Evolutionary conservation across 2,113 vertebrate species (phyloP), one percentile per base, ranked within the genome.

Genomic region (Elanus axillaris): DNA sequence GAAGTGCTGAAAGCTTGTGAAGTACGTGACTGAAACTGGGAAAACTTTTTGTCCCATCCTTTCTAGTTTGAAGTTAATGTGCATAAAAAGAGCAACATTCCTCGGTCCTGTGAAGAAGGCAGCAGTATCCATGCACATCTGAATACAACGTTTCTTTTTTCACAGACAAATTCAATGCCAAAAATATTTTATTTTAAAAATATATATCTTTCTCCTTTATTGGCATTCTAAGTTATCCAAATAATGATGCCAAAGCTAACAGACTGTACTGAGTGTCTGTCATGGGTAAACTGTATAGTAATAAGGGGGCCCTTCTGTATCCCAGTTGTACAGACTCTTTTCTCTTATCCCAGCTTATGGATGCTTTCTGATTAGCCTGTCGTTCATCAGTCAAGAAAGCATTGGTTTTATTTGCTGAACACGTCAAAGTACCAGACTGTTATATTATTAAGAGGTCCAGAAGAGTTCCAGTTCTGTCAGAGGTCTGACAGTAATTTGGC

Each of bases 231-330:
- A 93, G 92, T 48, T 92, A 86, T 93, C 91, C 94, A 97, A 53
- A 53, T 69, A 60, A 58, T 13, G 58, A 56, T 88, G 96, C 95
- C 95, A 96, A 94, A 96, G 89, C 68, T 85, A 96, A 89, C 76
- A 96, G 80, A 58, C 60, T 74, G 29, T 42, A 81, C 38, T 0
- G 4, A 71, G 64, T 64, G 87, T 79, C 90, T 90, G 62, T 91
- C 80, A 0, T 56, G 90, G 69, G 53, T 64, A 75, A 93, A 38
- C 56, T 60, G 68, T 76, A 1, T 6, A 34, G 68, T 47, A 85
- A n/a, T 38, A 40, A 86, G 92, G 69, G 92, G 87, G 80, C 69
- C 76, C 60, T 87, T 75, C 64, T 89, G 12, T 47, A 52, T 75
- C 47, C 73, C 48, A 53, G 21, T 72, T 82, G 40, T 53, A 50